A percentile compares a stretch with the other conserved stretches of the same genome.
Conservation (phyloP, 2,113 vertebrate genomes). For the Hemiprocne comata region DNA sequence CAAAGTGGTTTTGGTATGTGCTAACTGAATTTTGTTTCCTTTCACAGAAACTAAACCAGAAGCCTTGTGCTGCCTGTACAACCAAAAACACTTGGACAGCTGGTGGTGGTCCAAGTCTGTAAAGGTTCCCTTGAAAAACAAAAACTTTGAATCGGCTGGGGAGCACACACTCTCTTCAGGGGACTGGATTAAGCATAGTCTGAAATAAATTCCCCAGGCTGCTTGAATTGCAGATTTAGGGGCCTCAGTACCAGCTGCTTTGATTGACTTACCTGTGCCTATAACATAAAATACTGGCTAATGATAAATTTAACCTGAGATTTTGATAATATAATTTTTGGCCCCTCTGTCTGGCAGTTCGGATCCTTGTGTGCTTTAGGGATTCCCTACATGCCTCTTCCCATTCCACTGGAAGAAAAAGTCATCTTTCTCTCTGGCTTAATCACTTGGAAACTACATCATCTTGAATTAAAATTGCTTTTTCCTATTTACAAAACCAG, state of each 20-base stretch:
- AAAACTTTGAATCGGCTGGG: not conserved
- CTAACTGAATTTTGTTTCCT: conserved; percentile 2
- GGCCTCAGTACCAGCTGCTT: not conserved
- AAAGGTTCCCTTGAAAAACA: not conserved
- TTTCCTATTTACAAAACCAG: conserved; percentile 34
- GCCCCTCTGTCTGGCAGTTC: not conserved
- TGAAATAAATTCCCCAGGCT: not conserved
- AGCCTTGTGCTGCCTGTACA: not conserved
- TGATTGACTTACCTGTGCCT: not conserved
- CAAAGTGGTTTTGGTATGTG: not conserved
- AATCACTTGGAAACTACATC: conserved; percentile 39
- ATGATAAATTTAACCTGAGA: not conserved
- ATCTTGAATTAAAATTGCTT: conserved; percentile 36
- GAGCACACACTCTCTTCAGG: not conserved
- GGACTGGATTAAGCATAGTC: not conserved
- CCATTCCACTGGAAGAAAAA: conserved; percentile 37
- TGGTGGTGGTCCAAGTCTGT: not conserved
- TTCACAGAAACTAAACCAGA: conserved; percentile 10
- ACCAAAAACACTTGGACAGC: not conserved
- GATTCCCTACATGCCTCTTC: not conserved
- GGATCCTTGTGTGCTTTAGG: not conserved
- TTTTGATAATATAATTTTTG: conserved; percentile 11
- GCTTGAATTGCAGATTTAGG: not conserved
- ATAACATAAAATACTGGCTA: not conserved
- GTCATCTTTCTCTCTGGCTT: conserved; percentile 22